phyloP scores from a whole-genome alignment of 2,113 vertebrate species.

The Gymnarchus niloticus region DNA sequence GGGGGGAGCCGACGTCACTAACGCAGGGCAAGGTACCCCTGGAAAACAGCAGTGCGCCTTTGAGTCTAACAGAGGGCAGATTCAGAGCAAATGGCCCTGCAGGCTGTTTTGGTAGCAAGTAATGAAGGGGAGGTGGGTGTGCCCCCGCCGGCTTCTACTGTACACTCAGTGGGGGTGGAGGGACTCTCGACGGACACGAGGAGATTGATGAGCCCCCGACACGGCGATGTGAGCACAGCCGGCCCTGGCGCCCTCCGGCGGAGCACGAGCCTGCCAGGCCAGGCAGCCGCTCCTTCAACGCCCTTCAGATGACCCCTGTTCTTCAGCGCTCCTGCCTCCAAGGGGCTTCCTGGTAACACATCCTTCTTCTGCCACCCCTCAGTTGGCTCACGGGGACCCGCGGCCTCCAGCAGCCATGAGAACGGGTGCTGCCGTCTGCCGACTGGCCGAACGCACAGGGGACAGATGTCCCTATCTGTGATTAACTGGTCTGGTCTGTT shows the following conservation, averaged over 20 bases:
- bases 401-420: conserved; percentile 2
- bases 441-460: no score
- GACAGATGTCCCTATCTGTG: not conserved
- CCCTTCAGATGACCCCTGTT: conserved; percentile 68
- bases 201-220: conserved; percentile 68
- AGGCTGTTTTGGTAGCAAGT: not conserved
- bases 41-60: not conserved
- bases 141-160: not conserved
- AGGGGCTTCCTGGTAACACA: conserved; percentile 43
- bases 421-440: not conserved
- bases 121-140: not conserved
- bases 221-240: conserved; percentile 45
- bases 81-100: not conserved
- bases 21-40: not conserved
- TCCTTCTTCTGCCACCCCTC: not conserved
- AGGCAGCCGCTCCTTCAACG: conserved; percentile 60
- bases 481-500: conserved; percentile 3
- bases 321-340: conserved; percentile 49
- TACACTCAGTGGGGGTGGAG: not conserved
- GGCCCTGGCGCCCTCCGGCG: conserved; percentile 40
- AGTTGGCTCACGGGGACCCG: conserved; percentile 5
- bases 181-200: conserved; percentile 37
- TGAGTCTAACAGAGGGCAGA: conserved; percentile 7
- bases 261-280: conserved; percentile 50
- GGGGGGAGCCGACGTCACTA: not conserved